Evolutionary conservation across 1,140 invertebrate genomes (phyloP).

Genomic region (Zaprionus nigranus): DNA sequence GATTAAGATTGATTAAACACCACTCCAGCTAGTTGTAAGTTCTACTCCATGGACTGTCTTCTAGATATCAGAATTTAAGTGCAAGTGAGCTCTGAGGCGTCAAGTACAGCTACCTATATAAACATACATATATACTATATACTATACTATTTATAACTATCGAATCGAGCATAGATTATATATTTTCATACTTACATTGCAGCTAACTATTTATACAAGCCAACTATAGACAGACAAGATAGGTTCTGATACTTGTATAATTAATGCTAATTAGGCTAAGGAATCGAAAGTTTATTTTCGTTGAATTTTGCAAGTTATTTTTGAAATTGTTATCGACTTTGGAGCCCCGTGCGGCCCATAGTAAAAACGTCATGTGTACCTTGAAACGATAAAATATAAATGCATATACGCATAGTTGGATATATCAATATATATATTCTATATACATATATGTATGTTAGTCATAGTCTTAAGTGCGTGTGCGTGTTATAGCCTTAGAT

Average conservation of each 20-base stretch:
- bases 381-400: constrained; percentile 50
- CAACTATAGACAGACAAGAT: constrained; percentile 25
- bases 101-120: constrained; percentile 5
- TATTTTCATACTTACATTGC: constrained; percentile 71
- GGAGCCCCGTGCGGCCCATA: constrained; percentile 42
- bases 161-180: constrained; percentile 27
- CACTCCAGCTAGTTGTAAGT: constrained; percentile 55
- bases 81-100: constrained; percentile 34
- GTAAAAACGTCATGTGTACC: constrained; percentile 73
- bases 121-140: constrained; percentile 23
- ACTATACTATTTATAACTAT: constrained; percentile 20
- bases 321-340: constrained; percentile 68
- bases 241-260: neutral
- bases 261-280: constrained; percentile 18
- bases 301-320: constrained; percentile 60
- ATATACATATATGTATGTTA: constrained; percentile 10
- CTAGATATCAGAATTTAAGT: constrained; percentile 80
- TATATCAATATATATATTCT: constrained; percentile 13
- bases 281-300: constrained; percentile 50
- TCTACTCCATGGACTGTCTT: constrained; percentile 79
- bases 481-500: constrained; percentile 16
- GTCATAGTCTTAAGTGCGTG: neutral
- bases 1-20: neutral
- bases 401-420: neutral
- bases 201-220: constrained; percentile 59